Evolutionary conservation across 2,113 vertebrate species (phyloP).

Genomic region (Rhadina sibilatrix): DNA sequence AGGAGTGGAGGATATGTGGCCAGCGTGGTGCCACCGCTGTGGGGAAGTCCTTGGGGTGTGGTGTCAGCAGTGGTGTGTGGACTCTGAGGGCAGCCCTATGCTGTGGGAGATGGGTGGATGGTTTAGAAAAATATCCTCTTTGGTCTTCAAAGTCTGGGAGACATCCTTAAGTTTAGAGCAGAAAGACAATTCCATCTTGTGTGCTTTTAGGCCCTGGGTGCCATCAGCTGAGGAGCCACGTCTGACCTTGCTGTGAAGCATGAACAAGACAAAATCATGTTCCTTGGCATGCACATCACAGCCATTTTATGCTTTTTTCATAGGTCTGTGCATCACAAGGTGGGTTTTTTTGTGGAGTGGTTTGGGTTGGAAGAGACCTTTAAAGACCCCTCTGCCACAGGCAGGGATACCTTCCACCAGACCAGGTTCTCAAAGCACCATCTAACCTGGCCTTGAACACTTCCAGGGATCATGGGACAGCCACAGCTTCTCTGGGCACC

Average conservation of each 20-base stretch:
- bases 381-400: neutral
- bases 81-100: neutral
- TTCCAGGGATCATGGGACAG: neutral
- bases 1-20: neutral
- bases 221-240: neutral
- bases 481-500: neutral
- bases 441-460: neutral
- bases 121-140: neutral
- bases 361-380: neutral
- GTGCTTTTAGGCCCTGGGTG: neutral
- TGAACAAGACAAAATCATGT: neutral
- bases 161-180: neutral
- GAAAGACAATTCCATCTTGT: neutral
- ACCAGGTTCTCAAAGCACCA: neutral
- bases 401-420: neutral
- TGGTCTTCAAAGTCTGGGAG: neutral
- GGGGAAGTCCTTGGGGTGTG: accelerated
- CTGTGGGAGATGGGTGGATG: neutral
- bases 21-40: accelerated
- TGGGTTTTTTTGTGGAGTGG: neutral
- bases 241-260: neutral
- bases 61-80: accelerated
- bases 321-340: neutral
- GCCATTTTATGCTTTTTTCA: neutral
- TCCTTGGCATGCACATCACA: neutral